These are phyloP conservation scores for Notodonta dromedarius DNA, from an alignment of 2,888 invertebrate genomes.

Conservation along the genomic window DNA sequence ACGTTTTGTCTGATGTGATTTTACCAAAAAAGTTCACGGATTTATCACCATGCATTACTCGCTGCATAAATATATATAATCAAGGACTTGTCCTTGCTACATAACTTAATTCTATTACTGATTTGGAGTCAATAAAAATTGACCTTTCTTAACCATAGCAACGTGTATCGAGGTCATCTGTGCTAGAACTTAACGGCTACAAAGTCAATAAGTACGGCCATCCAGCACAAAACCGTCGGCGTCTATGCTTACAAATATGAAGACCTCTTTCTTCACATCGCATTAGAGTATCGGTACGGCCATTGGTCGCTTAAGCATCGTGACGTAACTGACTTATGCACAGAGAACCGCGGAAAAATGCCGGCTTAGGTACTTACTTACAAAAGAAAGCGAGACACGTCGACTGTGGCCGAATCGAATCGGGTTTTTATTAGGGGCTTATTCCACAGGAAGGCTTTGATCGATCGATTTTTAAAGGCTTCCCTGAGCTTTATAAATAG, in stretches of 20 bases:
- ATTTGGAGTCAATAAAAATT: conserved; percentile 8
- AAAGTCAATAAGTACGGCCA: conserved; percentile 11
- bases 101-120: conserved; percentile 4
- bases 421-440: conserved; percentile 24
- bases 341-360: conserved; percentile 27
- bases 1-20: conserved; percentile 10
- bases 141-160: conserved; percentile 2
- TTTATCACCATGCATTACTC: background rate
- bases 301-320: conserved; percentile 38
- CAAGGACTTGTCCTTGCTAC: background rate
- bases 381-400: conserved; percentile 22
- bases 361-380: conserved; percentile 25
- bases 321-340: conserved; percentile 37
- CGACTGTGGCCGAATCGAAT: conserved; percentile 20
- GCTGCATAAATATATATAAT: background rate
- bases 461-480: conserved; percentile 33
- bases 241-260: conserved; percentile 26
- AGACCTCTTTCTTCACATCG: conserved; percentile 39
- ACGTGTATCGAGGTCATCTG: conserved; percentile 10
- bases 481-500: conserved; percentile 19
- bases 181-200: conserved; percentile 10
- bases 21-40: conserved; percentile 26
- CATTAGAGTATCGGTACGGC: conserved; percentile 35
- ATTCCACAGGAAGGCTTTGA: conserved; percentile 27
- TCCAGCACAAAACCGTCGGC: conserved; percentile 6